Evolutionary conservation across 2,113 vertebrate genomes (phyloP).

Genomic region (Holacanthus passer): DNA sequence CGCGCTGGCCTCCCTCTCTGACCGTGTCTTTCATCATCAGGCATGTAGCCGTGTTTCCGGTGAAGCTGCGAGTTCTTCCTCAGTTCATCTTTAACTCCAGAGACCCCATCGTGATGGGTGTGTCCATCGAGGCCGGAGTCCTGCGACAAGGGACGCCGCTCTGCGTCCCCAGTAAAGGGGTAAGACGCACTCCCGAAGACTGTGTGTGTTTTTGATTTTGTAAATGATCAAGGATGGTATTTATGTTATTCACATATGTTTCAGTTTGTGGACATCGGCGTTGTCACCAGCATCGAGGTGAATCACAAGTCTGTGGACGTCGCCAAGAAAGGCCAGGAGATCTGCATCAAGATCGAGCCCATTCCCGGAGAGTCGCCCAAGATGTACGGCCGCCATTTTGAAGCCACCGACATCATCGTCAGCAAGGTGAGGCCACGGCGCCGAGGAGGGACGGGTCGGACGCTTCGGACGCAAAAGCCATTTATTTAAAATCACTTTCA

Average conservation of each 20-base stretch:
- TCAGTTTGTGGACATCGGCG: slow-evolving; percentile 97
- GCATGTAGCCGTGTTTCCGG: slow-evolving; percentile 95
- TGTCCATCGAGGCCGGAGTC: slow-evolving; percentile 91
- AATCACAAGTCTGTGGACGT: slow-evolving; percentile 95
- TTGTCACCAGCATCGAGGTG: slow-evolving; percentile 97
- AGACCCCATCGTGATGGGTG: slow-evolving; percentile 98
- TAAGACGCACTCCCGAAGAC: slow-evolving; percentile 77
- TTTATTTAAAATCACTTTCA: not conserved
- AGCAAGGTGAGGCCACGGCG: slow-evolving; percentile 88
- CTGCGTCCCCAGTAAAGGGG: slow-evolving; percentile 96
- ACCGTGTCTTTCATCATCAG: slow-evolving; percentile 70
- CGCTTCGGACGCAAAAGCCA: too few species aligned
- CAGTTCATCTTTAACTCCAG: slow-evolving; percentile 99
- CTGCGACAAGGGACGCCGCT: slow-evolving; percentile 94
- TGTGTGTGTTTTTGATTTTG: not conserved
- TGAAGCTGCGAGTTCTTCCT: slow-evolving; percentile 94
- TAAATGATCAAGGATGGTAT: not conserved
- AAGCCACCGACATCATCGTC: slow-evolving; percentile 95
- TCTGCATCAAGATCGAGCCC: slow-evolving; percentile 98
- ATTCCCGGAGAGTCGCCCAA: slow-evolving; percentile 98
- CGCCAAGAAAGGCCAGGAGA: slow-evolving; percentile 98
- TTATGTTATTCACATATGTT: not conserved
- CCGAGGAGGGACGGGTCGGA: too few species aligned
- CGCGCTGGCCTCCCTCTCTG: not conserved
- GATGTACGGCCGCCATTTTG: slow-evolving; percentile 98